Evolutionary conservation across 1,140 invertebrate genomes (phyloP), one percentile per base, ranked within the genome.

Genomic region (Pollicipes pollicipes): DNA sequence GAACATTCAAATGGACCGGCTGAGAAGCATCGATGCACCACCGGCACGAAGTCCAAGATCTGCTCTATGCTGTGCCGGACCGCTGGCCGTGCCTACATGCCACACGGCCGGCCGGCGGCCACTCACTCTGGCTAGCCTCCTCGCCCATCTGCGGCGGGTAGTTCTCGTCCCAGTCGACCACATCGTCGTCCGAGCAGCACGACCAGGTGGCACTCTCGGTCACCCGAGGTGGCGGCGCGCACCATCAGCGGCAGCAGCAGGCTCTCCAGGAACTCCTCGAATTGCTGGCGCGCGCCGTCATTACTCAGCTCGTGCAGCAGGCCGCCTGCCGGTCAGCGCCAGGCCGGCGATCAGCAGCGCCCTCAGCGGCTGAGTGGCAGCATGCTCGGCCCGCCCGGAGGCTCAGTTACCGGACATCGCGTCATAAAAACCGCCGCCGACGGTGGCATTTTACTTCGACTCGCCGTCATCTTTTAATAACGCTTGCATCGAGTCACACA

Each of bases 131-230:
- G 68, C 91, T 93, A 81, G 97, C 95, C 82, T 98, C 96, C 80
- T 98, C 95, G 30, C 95, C 95, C 91, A 97, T 97, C 82, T 96
- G 94, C 0, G 97, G 97, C 0, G 97, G 96, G 81, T 96, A 98
- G 77, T 98, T 92, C 77, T 95, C 91, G 80, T 98, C 95, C 97
- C 97, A 99, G 76, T 98, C 97, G 27, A 99, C 93, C 24, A 91
- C 85, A 83, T 97, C 91, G 79, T 99, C 88, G 81, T 99, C n/a
- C 97, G 17, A 96, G 82, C 31, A 99, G 82, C 17, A 99, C 93
- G 28, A 99, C 95, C 72, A 99, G 91, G 78, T 94, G 90, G 77
- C 90, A 93, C 78, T 93, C 91, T 3, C 91, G 81, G 79, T 93
- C 90, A 3, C 91, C 90, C 72, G 93, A 85, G 80, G 95, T 88